phyloP scores from a whole-genome alignment of 2,888 invertebrate species.

The Prenolepis imparis region DNA sequence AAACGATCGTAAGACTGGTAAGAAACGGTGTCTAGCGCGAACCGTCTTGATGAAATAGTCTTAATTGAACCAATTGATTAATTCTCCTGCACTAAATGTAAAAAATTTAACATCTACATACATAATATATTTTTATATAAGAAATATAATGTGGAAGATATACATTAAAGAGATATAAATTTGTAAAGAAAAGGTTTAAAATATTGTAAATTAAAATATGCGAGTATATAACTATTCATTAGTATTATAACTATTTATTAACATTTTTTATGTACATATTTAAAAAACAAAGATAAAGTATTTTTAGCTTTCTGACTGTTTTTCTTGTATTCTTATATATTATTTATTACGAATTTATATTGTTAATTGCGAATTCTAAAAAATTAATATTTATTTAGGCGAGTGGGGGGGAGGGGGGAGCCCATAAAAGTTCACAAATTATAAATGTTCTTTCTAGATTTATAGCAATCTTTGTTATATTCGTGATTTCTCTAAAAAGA shows the following conservation, averaged over 20 bases:
- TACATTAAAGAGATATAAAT: background rate
- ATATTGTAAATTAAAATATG: background rate
- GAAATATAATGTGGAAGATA: background rate
- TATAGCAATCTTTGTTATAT: constrained; percentile 48
- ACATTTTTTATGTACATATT: background rate
- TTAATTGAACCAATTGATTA: constrained; percentile 47
- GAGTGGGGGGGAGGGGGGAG: no score
- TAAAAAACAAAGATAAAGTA: background rate
- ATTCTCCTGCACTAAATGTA: background rate
- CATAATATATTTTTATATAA: constrained; percentile 1
- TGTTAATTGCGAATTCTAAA: background rate
- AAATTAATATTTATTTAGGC: constrained; percentile 32
- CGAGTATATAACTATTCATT: background rate
- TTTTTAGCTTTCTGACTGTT: background rate
- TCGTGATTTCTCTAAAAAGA: constrained; percentile 55
- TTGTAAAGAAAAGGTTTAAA: background rate
- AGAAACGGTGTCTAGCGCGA: constrained; percentile 48
- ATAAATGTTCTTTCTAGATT: constrained; percentile 41
- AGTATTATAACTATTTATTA: background rate
- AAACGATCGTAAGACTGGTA: constrained; percentile 48
- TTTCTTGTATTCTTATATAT: background rate
- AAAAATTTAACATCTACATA: constrained; percentile 1
- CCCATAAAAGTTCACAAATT: constrained; percentile 45
- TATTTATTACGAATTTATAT: constrained; percentile 5
- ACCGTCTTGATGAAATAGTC: constrained; percentile 45